phyloP scores from a whole-genome alignment of 2,797 vertebrate species.

The Sebastes diaconus region DNA sequence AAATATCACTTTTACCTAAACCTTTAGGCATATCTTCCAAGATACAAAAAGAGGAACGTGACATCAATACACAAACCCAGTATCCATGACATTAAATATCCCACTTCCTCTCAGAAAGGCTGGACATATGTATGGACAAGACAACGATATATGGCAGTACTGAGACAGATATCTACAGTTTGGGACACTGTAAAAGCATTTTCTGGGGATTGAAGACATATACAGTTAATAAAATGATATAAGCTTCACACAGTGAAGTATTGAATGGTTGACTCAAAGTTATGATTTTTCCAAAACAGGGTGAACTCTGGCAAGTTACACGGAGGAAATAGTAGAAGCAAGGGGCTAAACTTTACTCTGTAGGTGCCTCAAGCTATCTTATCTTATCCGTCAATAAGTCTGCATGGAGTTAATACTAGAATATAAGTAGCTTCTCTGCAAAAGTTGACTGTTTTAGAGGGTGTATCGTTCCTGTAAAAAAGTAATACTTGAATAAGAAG shows the following conservation, averaged over 20 bases:
- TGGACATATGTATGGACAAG: neutral
- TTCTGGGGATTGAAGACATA: neutral
- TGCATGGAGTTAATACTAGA: constrained; percentile 41
- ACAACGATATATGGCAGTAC: neutral
- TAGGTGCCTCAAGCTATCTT: constrained; percentile 52
- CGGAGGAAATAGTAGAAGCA: constrained; percentile 39
- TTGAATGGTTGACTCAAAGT: neutral
- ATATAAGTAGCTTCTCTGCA: constrained; percentile 38
- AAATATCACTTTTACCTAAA: neutral
- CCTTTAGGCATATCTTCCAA: neutral
- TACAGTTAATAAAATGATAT: neutral
- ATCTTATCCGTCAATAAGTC: constrained; percentile 55
- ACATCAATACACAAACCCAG: neutral
- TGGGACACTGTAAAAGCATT: neutral
- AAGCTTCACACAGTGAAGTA: neutral
- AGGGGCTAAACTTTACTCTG: constrained; percentile 34
- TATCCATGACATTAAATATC: neutral
- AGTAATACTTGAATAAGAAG: neutral
- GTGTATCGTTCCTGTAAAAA: neutral
- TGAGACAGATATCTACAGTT: neutral
- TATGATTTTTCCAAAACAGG: neutral
- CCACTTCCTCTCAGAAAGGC: neutral
- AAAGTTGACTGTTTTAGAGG: neutral
- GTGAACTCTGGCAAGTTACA: constrained; percentile 18
- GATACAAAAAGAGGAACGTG: neutral